These are phyloP conservation scores for Strigamia transsilvanica DNA, from an alignment of 2,888 invertebrate species.

Conservation along the genomic window DNA sequence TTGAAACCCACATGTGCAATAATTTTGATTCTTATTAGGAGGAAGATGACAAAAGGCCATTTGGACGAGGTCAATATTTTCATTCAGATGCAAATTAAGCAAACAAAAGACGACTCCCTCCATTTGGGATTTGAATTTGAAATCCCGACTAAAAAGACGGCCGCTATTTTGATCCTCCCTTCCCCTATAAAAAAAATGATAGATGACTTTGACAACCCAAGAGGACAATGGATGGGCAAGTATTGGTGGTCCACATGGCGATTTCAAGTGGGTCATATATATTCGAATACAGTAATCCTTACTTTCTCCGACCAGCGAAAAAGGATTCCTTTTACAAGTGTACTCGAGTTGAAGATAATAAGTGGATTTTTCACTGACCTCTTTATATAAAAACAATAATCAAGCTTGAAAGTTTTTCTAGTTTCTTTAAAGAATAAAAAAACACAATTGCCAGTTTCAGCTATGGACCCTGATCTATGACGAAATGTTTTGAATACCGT, in stretches of 20 bases:
- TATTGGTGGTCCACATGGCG: conserved; percentile 15
- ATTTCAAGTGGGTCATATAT: conserved; percentile 21
- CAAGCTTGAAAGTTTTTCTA: too few relatives aligned
- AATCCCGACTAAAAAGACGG: background rate
- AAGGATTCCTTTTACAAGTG: background rate
- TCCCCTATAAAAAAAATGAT: background rate
- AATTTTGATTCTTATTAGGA: background rate
- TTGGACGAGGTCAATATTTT: conserved; percentile 21
- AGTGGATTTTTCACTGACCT: too few relatives aligned
- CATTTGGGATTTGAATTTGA: background rate
- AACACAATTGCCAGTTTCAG: too few relatives aligned
- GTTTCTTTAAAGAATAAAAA: too few relatives aligned
- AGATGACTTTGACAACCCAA: background rate
- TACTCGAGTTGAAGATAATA: too few relatives aligned
- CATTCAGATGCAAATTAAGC: conserved; percentile 9
- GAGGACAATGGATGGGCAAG: background rate
- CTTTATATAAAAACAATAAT: too few relatives aligned
- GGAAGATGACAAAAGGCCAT: conserved; percentile 3
- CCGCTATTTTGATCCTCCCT: conserved; percentile 10
- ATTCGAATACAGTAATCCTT: background rate
- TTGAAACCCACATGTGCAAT: background rate
- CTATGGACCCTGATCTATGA: too few relatives aligned
- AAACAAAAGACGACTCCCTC: background rate
- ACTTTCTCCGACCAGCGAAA: background rate
- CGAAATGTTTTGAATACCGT: too few relatives aligned